Evolutionary conservation across 2,888 invertebrate species (phyloP).

Genomic region (Microdon myrmicae): DNA sequence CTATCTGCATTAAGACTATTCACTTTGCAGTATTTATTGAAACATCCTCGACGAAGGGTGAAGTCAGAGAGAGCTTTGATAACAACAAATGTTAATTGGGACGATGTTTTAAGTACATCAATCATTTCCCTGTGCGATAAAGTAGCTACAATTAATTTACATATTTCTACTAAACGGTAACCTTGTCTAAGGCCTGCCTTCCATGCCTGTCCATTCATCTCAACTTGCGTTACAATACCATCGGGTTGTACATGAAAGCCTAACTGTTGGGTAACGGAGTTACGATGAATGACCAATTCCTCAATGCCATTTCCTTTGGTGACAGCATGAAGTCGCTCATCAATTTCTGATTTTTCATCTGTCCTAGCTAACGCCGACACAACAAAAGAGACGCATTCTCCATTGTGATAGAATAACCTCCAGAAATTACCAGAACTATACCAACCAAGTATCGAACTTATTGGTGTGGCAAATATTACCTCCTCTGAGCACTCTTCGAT

Average conservation of each 20-base stretch:
- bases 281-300: slow-evolving; percentile 83
- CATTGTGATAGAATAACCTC: slow-evolving; percentile 90
- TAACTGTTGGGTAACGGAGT: slow-evolving; percentile 83
- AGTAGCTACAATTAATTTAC: slow-evolving; percentile 88
- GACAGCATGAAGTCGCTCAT: slow-evolving; percentile 77
- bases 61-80: slow-evolving; percentile 79
- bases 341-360: slow-evolving; percentile 79
- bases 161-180: slow-evolving; percentile 89
- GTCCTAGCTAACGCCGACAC: slow-evolving; percentile 77
- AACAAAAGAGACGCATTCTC: slow-evolving; percentile 88
- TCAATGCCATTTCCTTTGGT: slow-evolving; percentile 76
- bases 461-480: slow-evolving; percentile 87
- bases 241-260: slow-evolving; percentile 93
- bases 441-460: slow-evolving; percentile 78
- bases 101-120: slow-evolving; percentile 88
- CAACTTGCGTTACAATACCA: slow-evolving; percentile 85
- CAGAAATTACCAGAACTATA: slow-evolving; percentile 72
- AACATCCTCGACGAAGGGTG: slow-evolving; percentile 75
- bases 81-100: slow-evolving; percentile 84
- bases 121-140: slow-evolving; percentile 93
- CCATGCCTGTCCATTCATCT: slow-evolving; percentile 67
- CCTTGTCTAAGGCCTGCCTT: slow-evolving; percentile 89
- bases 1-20: slow-evolving; percentile 72
- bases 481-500: slow-evolving; percentile 85
- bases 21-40: slow-evolving; percentile 74